Evolutionary conservation across 2,888 invertebrate species (phyloP).

Genomic region (Nomada ferruginata): DNA sequence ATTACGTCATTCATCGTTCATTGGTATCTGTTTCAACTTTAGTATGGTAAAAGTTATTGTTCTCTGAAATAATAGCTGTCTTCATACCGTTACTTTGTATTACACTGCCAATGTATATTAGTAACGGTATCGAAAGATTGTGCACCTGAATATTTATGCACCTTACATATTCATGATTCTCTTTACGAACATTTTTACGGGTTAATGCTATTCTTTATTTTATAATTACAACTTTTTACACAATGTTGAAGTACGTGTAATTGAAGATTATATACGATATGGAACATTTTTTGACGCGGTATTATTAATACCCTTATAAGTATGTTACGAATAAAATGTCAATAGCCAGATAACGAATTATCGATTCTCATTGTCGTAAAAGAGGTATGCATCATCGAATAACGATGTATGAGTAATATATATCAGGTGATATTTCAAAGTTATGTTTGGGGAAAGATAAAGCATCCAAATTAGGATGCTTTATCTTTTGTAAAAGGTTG

Average conservation of each 20-base stretch:
- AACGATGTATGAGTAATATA: background rate
- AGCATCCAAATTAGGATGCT: too few species aligned
- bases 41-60: slow-evolving; percentile 6
- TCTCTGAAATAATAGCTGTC: background rate
- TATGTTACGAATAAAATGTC: slow-evolving; percentile 1
- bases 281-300: background rate
- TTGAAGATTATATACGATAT: background rate
- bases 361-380: background rate
- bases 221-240: background rate
- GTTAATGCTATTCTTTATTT: background rate
- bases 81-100: slow-evolving; percentile 35
- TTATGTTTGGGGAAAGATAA: too few species aligned
- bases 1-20: background rate
- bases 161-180: slow-evolving; percentile 29
- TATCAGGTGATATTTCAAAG: slow-evolving; percentile 2
- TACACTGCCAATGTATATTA: background rate
- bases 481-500: too few species aligned
- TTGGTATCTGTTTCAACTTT: background rate
- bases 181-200: background rate
- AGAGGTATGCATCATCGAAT: background rate
- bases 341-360: slow-evolving; percentile 5
- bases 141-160: slow-evolving; percentile 1
- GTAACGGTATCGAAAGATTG: slow-evolving; percentile 40
- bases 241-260: background rate
- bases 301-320: slow-evolving; percentile 10